Evolutionary conservation across 1,140 invertebrate species (phyloP), one percentile per base, ranked within the genome.

Genomic region (Drosophila sp.): DNA sequence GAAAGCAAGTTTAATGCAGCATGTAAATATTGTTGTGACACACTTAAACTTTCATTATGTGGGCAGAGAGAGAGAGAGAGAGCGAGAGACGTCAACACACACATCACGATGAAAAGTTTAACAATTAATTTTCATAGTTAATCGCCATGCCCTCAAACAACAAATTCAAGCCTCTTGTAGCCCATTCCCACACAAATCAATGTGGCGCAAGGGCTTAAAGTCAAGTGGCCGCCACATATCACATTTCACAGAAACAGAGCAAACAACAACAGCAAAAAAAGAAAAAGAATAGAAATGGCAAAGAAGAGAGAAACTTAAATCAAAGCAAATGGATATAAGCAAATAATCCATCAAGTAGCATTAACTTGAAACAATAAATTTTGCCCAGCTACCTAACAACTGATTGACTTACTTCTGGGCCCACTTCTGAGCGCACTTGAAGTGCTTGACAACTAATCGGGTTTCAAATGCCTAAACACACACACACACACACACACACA

Each of bases 351-450:
- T 90, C 86, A 90, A 90, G 86, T 90, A 87, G 82, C 73, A 90
- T 90, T 90, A 90, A 83, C 79, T 90, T 90, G 82, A 86, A 83
- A 87, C 87, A 90, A 90, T 90, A 90, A 90, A 90, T 90, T 86
- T 75, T 66, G 72, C 79, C 81, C 83, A 73, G 66, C 70, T 69
- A 38, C 62, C 63, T 66, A 60, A 33, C 60, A 23, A 30, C 30
- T 63, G 10, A 47, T 63, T 41, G 61, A 33, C 32, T 32, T 56
- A 63, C 62, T 23, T 64, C 75, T 57, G 57, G 61, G 38, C 55
- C 29, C 17, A 17, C 17, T 17, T 17, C 17, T 17, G 7, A 33
- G 44, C 33, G 72, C 83, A 86, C 83, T 86, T 86, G 76, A 86
- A 87, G 83, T 86, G 83, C 83, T 86, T 86, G 79, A 69, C 67